Evolutionary conservation across 2,113 vertebrate species (phyloP).

Genomic region (Plotosus lineatus): DNA sequence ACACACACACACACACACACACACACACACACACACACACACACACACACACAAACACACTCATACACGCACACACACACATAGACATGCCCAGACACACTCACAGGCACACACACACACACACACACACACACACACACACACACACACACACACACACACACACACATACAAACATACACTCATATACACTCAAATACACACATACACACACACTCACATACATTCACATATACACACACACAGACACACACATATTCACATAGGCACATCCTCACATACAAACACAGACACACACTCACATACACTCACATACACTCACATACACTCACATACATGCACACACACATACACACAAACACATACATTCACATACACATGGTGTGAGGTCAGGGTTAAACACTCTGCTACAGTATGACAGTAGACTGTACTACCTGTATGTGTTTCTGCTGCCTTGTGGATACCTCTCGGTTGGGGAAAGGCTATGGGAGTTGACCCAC

Average conservation of each 20-base stretch:
- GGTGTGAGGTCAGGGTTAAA: no score
- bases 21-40: no score
- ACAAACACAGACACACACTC: constrained; percentile 31
- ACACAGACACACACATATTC: neutral
- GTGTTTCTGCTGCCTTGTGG: no score
- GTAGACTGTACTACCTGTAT: no score
- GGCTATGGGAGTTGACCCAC: no score
- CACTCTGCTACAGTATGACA: no score
- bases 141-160: constrained; percentile 34
- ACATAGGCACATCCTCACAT: neutral
- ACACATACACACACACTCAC: constrained; percentile 16
- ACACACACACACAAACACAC: constrained; percentile 5
- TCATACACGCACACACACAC: constrained; percentile 32
- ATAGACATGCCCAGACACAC: no score
- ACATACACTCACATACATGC: neutral
- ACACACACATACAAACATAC: neutral
- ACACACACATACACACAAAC: constrained; percentile 26
- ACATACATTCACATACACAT: constrained; percentile 23
- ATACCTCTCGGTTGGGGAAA: no score
- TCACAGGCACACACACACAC: constrained; percentile 17
- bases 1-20: no score
- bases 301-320: constrained; percentile 13
- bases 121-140: constrained; percentile 1
- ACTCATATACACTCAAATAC: neutral
- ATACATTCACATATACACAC: constrained; percentile 27